Evolutionary conservation across 2,888 invertebrate genomes (phyloP), one percentile per base, ranked within the genome.

Genomic region (Megalurothrips usitatus): DNA sequence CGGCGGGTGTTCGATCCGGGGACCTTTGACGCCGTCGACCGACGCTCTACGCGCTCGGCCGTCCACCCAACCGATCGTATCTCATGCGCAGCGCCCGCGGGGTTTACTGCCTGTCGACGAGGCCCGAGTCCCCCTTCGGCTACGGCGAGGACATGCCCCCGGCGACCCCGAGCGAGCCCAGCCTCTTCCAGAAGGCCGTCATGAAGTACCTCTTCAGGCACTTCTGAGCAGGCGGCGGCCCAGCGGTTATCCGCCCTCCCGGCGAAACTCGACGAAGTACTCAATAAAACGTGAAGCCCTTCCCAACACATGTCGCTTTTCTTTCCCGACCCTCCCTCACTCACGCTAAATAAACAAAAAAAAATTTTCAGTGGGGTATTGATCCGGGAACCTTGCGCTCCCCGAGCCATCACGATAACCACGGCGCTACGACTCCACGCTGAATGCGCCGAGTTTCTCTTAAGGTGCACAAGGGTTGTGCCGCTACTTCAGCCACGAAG

Each of bases 51-150:
- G 58, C 58, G 58, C 58, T 58, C 58, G 58, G 58, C 58, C 14
- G 19, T 58, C n/a, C n/a, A n/a, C n/a, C n/a, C n/a, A n/a, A n/a
- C n/a, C 52, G 52, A 52, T 14, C 52, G 4, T 58, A 14, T 58
- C 68, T n/a, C n/a, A n/a, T n/a, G n/a, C 26, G 68, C 68, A 75
- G 68, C 26, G 26, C 68, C 23, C 68, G 68, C 26, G 68, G 68
- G 23, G 68, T 75, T 23, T 75, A 26, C 26, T 75, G 68, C 68
- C 68, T 75, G 23, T 9, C 68, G 68, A 75, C 68, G 23, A 23
- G 68, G 23, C 1, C 26, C 26, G 23, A 23, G 26, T n/a, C 9
- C 1, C 68, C 68, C 11, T 75, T 0, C 68, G 68, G 68, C 68
- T 75, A 75, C 68, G 68, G 68, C 26, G 68, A 23, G 23, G 68